phyloP scores from a whole-genome alignment of 2,888 invertebrate genomes.

The Coleophora deauratella region DNA sequence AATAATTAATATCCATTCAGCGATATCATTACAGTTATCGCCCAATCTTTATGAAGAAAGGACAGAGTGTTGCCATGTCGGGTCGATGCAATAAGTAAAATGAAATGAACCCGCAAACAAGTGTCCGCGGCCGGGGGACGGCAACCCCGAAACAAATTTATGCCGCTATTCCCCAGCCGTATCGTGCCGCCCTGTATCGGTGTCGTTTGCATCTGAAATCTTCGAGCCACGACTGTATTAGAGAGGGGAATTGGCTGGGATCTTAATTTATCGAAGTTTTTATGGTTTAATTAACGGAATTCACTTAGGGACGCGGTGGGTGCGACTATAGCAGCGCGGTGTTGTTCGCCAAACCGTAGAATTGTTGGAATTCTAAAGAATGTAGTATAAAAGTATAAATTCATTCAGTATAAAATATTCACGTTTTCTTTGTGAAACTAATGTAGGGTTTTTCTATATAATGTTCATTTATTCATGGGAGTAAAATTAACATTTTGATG shows the following conservation, averaged over 20 bases:
- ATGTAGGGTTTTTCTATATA: no score
- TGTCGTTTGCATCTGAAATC: conserved; percentile 72
- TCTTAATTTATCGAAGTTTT: conserved; percentile 76
- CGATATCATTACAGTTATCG: conserved; percentile 26
- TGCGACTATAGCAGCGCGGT: conserved; percentile 37
- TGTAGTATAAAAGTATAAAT: no score
- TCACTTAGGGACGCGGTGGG: conserved; percentile 57
- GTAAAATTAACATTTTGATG: no score
- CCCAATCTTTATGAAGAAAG: conserved; percentile 32
- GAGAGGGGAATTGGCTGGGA: conserved; percentile 70
- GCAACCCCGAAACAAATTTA: conserved; percentile 44
- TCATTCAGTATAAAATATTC: no score
- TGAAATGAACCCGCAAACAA: conserved; percentile 61
- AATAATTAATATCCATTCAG: conserved; percentile 5
- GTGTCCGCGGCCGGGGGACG: conserved; percentile 36
- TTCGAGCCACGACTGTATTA: conserved; percentile 62
- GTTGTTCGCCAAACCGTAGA: background rate
- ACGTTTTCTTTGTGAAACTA: no score
- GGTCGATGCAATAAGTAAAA: conserved; percentile 45
- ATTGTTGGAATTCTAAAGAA: no score
- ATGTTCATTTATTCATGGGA: no score
- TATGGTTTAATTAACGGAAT: conserved; percentile 76
- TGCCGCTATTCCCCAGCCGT: conserved; percentile 40
- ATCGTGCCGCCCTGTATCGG: conserved; percentile 39
- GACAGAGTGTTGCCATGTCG: no score